A percentile compares a stretch with the other conserved stretches of the same genome.
These are phyloP conservation scores for Sebastes reedi DNA, from an alignment of 2,797 vertebrate genomes.

Conservation along the genomic window DNA sequence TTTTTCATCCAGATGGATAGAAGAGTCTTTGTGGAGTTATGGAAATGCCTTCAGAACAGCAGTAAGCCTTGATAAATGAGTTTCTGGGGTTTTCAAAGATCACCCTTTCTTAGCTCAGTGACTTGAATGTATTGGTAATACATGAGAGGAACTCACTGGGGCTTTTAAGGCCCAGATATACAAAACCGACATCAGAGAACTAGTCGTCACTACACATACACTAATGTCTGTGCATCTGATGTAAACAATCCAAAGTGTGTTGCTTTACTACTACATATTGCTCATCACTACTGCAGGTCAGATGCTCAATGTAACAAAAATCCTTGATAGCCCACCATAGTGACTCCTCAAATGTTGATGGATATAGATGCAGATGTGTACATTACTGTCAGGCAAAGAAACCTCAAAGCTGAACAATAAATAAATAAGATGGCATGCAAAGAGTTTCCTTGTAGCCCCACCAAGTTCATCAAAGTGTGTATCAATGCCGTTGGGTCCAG, in stretches of 20 bases:
- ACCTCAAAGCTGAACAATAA: neutral
- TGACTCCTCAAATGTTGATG: neutral
- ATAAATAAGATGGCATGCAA: neutral
- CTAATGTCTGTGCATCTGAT: neutral
- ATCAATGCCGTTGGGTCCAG: constrained; percentile 92
- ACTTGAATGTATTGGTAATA: neutral
- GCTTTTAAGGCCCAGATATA: neutral
- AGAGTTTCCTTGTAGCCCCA: constrained; percentile 59
- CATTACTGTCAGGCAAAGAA: neutral
- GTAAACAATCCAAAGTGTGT: neutral
- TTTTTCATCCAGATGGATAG: neutral
- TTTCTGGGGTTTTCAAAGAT: neutral
- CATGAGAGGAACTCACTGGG: neutral
- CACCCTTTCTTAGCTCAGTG: neutral
- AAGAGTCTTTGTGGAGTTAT: neutral
- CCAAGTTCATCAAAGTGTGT: constrained; percentile 96
- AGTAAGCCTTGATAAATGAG: neutral
- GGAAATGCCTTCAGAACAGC: neutral
- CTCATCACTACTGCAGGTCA: neutral
- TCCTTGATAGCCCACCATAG: neutral
- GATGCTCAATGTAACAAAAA: neutral
- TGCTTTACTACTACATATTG: neutral
- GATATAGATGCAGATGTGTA: neutral
- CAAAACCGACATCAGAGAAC: no score
- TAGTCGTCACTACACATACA: neutral